Conservation (phyloP, 1,140 invertebrate species). For the Drosophila melanica region DNA sequence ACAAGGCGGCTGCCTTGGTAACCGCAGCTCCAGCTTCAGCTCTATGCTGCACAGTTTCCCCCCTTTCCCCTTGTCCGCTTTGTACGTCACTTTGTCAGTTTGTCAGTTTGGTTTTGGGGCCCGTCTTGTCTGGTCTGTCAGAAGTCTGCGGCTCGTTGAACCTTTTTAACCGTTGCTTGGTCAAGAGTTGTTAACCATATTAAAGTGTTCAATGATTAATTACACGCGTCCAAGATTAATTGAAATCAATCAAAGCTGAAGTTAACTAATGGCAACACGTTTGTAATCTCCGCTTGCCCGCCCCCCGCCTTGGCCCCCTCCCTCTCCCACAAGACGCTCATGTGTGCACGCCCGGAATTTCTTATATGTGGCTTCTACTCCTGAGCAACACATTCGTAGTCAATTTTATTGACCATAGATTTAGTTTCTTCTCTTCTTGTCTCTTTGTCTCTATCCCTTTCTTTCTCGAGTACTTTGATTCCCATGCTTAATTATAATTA, state of each 20-base stretch:
- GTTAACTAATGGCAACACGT: conserved; percentile 84
- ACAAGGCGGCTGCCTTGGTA: conserved; percentile 61
- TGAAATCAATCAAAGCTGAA: conserved; percentile 84
- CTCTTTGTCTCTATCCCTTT: neutral
- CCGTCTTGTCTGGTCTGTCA: conserved; percentile 36
- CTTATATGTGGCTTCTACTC: conserved; percentile 33
- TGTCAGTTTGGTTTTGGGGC: conserved; percentile 56
- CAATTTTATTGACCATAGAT: conserved; percentile 63
- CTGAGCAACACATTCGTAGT: conserved; percentile 37
- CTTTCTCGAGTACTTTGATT: conserved; percentile 39
- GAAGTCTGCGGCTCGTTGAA: conserved; percentile 72
- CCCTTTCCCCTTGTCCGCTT: conserved; percentile 5
- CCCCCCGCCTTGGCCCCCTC: conserved; percentile 21
- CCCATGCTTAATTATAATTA: conserved; percentile 81
- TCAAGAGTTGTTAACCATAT: conserved; percentile 84
- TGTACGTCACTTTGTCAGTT: conserved; percentile 66
- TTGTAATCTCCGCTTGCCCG: conserved; percentile 68
- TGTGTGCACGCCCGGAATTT: conserved; percentile 60
- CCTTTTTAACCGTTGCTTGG: conserved; percentile 84
- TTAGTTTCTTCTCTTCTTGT: conserved; percentile 27
- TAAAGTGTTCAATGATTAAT: conserved; percentile 84
- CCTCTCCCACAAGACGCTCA: conserved; percentile 19
- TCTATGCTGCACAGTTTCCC: neutral
- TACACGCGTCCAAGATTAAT: conserved; percentile 84
- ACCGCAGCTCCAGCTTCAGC: conserved; percentile 28